phyloP scores from a whole-genome alignment of 2,888 invertebrate genomes.

The Zeuzera pyrina region DNA sequence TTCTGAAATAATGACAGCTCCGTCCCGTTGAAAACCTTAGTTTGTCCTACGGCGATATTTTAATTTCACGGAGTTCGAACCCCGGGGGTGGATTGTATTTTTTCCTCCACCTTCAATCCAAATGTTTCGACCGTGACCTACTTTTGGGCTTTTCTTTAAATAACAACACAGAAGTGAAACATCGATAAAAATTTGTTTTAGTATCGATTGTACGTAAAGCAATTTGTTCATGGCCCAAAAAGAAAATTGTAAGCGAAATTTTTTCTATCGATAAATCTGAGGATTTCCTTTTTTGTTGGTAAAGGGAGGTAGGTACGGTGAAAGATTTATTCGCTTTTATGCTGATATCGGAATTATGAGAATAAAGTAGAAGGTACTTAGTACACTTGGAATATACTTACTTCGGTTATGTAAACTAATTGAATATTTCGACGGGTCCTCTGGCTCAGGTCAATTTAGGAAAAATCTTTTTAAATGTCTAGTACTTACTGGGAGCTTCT shows the following conservation, averaged over 20 bases:
- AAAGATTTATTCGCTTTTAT: constrained; percentile 12
- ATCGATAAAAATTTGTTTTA: constrained; percentile 6
- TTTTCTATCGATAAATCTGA: constrained; percentile 13
- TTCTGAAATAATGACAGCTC: constrained; percentile 33
- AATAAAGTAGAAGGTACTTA: no score
- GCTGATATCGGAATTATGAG: constrained; percentile 10
- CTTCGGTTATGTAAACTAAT: no score
- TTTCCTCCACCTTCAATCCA: constrained; percentile 19
- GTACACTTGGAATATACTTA: no score
- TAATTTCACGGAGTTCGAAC: constrained; percentile 30
- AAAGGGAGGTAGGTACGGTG: constrained; percentile 10
- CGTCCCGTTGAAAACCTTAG: constrained; percentile 17
- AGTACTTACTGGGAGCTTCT: no score
- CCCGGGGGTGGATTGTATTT: constrained; percentile 25
- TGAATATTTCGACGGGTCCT: no score
- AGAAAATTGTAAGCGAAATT: constrained; percentile 8
- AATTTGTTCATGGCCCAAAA: constrained; percentile 4
- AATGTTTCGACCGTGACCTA: constrained; percentile 43
- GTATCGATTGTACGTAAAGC: neutral
- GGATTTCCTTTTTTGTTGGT: constrained; percentile 10
- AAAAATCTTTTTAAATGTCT: no score
- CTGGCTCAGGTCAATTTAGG: no score
- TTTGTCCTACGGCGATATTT: constrained; percentile 32
- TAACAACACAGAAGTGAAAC: constrained; percentile 12
- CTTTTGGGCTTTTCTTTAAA: constrained; percentile 16